Evolutionary conservation across 2,113 vertebrate species (phyloP).

Genomic region (Hippocampus abdominalis): DNA sequence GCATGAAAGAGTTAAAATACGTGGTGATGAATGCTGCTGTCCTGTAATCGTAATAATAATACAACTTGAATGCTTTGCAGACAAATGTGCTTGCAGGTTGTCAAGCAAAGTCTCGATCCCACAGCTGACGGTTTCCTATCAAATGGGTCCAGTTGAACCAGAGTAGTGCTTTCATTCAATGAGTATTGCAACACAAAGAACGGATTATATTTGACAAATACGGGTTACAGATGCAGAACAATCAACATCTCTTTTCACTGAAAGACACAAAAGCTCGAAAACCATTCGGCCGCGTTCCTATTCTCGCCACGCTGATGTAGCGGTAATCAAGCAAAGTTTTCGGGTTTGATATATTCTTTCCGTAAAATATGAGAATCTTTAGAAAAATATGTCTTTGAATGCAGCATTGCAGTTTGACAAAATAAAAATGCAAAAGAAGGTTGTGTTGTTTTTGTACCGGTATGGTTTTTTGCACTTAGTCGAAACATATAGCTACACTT

Average conservation of each 20-base stretch:
- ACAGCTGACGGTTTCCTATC: constrained; percentile 9
- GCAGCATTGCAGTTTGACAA: constrained; percentile 66
- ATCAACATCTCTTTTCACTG: constrained; percentile 27
- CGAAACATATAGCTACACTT: constrained; percentile 20
- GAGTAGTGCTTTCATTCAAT: constrained; percentile 17
- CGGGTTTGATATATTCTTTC: constrained; percentile 48
- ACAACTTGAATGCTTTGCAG: constrained; percentile 36
- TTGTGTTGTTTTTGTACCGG: constrained; percentile 10
- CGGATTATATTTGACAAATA: constrained; percentile 13
- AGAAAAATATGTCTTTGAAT: constrained; percentile 78
- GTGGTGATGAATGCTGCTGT: constrained; percentile 21
- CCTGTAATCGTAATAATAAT: constrained; percentile 27
- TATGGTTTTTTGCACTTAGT: constrained; percentile 1
- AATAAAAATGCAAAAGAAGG: constrained; percentile 55
- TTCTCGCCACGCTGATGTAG: constrained; percentile 25
- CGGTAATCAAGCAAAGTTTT: constrained; percentile 16
- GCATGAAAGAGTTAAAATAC: constrained; percentile 7
- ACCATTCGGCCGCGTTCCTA: constrained; percentile 53
- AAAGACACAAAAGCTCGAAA: constrained; percentile 45
- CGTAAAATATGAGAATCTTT: constrained; percentile 65
- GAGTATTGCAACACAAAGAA: constrained; percentile 16
- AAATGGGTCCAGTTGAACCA: constrained; percentile 23
- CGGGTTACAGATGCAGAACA: constrained; percentile 21
- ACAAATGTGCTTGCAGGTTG: constrained; percentile 40
- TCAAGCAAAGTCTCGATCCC: constrained; percentile 39